Evolutionary conservation across 2,888 invertebrate species (phyloP), one percentile per base, ranked within the genome.

Genomic region (Craniophora ligustri): DNA sequence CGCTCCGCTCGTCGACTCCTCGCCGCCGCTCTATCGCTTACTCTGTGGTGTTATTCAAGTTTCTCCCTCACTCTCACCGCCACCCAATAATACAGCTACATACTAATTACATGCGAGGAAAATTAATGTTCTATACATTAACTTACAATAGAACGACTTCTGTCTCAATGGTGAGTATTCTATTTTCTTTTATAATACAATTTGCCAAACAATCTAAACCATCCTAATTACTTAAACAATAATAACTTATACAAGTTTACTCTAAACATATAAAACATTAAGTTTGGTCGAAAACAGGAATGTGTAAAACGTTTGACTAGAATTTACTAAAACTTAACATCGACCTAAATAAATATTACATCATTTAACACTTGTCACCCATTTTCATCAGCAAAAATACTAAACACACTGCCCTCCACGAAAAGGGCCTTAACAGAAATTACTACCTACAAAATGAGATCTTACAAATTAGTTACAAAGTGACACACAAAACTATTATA

Each of bases 261-360:
- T 48, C 45, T 77, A 82, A 81, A 82, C 78, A 81, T 78, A 80
- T 85, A 80, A 76, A 82, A 84, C 76, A 82, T 81, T 80, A 86
- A 83, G 91, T 92, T 92, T 92, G 92, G 91, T 92, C 92, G 89
- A 87, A 87, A 92, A 92, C 92, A 92, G 93, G 93, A 93, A 92
- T 92, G 93, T 91, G 82, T 90, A 89, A 89, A 92, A 93, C 92
- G 89, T 86, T 82, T 93, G 93, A 92, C 93, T 93, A 93, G 93
- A 93, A 92, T 93, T 92, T 93, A 87, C 88, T 90, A 92, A 88
- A 92, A 92, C 93, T 88, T 92, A 93, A 92, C 93, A 87, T 86
- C 88, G 85, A 89, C 88, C 90, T 76, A 82, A 88, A 91, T 89
- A 92, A 89, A 91, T 89, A 91, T 84, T 87, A 90, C 83, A 89